Evolutionary conservation across 2,113 vertebrate species (phyloP).

Genomic region (Corvus moneduloides): DNA sequence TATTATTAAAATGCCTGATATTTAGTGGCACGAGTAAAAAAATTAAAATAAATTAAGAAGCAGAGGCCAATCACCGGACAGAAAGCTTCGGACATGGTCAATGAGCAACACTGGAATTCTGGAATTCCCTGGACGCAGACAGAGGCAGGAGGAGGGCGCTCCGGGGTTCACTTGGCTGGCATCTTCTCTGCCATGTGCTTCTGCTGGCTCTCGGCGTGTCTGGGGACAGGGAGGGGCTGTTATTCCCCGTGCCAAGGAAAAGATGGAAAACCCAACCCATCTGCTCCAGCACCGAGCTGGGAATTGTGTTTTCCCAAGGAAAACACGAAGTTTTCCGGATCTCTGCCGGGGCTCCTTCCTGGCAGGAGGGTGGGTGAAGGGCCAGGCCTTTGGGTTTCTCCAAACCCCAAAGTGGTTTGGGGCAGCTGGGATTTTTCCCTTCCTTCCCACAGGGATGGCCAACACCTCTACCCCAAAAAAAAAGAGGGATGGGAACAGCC

Average conservation of each 20-base stretch:
- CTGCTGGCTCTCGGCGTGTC: slow-evolving; percentile 98
- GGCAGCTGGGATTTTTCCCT: not conserved
- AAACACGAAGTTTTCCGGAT: rapidly evolving
- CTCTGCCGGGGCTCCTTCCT: not conserved
- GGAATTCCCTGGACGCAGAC: slow-evolving; percentile 80
- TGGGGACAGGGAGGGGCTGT: slow-evolving; percentile 47
- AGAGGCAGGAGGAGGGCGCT: slow-evolving; percentile 81
- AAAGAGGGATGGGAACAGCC: too few species aligned
- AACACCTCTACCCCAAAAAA: rapidly evolving
- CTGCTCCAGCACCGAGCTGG: rapidly evolving
- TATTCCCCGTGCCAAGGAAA: rapidly evolving
- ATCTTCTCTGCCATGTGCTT: slow-evolving; percentile 98
- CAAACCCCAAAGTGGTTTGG: rapidly evolving
- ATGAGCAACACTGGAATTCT: slow-evolving; percentile 84
- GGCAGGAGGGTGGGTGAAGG: not conserved
- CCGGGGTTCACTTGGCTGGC: slow-evolving; percentile 84
- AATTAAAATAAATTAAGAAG: slow-evolving; percentile 92
- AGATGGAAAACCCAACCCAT: not conserved
- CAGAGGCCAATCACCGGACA: slow-evolving; percentile 94
- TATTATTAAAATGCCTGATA: slow-evolving; percentile 83
- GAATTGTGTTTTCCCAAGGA: not conserved
- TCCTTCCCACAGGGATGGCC: not conserved
- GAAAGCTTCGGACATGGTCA: slow-evolving; percentile 89
- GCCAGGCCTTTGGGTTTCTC: not conserved
- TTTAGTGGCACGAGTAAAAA: slow-evolving; percentile 92